These are phyloP conservation scores for Chelonia mydas DNA, from an alignment of 2,797 vertebrate genomes.

Conservation along the genomic window DNA sequence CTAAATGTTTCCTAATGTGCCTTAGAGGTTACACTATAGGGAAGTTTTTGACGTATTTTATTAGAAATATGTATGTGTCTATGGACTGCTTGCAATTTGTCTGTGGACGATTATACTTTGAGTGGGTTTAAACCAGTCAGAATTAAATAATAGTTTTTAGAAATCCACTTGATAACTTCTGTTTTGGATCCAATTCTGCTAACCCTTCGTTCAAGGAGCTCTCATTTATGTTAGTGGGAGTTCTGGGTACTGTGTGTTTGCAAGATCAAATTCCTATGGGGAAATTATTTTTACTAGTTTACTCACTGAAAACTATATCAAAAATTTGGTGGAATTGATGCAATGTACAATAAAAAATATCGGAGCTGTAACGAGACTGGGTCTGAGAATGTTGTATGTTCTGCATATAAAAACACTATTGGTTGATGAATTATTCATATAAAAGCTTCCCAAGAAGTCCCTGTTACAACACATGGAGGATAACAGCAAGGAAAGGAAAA, in stretches of 20 bases:
- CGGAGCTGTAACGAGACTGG: neutral
- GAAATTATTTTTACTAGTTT: neutral
- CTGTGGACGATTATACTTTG: neutral
- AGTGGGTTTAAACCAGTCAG: neutral
- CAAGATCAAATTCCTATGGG: neutral
- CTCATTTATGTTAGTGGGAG: neutral
- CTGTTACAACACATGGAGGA: neutral
- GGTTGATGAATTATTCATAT: constrained; percentile 9
- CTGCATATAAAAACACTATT: neutral
- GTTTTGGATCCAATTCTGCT: neutral
- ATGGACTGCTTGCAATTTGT: neutral
- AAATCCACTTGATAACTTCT: neutral
- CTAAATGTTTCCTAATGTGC: neutral
- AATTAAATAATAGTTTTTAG: neutral
- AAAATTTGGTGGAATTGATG: neutral
- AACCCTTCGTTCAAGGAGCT: neutral
- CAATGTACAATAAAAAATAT: neutral
- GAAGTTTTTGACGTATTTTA: neutral
- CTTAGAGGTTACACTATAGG: neutral
- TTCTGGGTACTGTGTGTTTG: neutral
- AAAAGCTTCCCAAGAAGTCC: neutral
- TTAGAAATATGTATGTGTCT: neutral
- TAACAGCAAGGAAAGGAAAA: constrained; percentile 25
- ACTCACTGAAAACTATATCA: neutral
- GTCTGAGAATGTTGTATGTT: neutral